Evolutionary conservation across 2,888 invertebrate species (phyloP), one percentile per base, ranked within the genome.

Genomic region (Chironomus riparius): DNA sequence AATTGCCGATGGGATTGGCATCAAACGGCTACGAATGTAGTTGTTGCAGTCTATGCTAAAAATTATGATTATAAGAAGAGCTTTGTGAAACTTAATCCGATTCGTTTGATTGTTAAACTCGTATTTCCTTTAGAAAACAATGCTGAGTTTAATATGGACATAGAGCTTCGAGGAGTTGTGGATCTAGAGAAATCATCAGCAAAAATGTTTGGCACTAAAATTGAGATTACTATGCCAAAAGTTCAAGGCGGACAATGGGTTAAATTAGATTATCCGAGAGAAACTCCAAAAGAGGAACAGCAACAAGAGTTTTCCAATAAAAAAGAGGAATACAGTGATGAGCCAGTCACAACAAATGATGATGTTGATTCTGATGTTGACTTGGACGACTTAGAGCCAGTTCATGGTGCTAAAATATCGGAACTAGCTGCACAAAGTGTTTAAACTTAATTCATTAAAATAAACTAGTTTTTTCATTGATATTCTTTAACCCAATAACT

Each of bases 1-100:
- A 86, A 89, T 77, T 97, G 97, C 81, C 89, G 97, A 24, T 91
- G 93, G 87, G 98, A 98, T 83, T 97, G 96, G 93, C 95, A 97
- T 85, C 98, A 98, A 86, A 98, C 97, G 0, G 90, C 90, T 0
- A 87, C 90, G 0, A 87, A 89, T 82, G 92, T 98, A 0, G 91
- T 93, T 77, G 88, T 98, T 70, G 92, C 96, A 50, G 88, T 98
- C 68, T 98, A 94, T 84, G 93, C 94, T 0, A 98, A 98, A 85
- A 90, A 93, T 79, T 93, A 95, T 81, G 89, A 94, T 79, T 95
- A 96, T 10, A 87, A 87, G 18, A 82, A 87, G 77, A 94, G 94
- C 77, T 85, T 82, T 76, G 86, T 99, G 1, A 90, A 93, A 85
- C 84, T 94, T 22, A 98, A 95, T 85, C 93, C 94, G 13, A 90